Conservation (phyloP, 2,888 invertebrate species). For the Agapetus fuscipes region DNA sequence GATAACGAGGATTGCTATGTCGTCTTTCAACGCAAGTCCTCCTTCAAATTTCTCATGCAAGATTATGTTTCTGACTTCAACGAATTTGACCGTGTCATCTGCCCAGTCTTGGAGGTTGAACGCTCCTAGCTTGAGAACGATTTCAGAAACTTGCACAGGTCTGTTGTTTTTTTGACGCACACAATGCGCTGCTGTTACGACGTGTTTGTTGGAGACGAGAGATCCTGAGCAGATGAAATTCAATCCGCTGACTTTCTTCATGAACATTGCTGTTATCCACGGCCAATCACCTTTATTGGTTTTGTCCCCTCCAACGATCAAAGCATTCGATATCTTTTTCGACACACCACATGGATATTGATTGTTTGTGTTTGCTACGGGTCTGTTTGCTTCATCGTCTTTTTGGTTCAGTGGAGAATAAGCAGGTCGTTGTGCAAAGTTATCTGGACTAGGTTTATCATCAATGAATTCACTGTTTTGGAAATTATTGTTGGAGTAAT, state of each 20-base stretch:
- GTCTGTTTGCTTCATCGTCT: background rate
- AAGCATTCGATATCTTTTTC: conserved; percentile 21
- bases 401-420: background rate
- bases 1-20: conserved; percentile 26
- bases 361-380: background rate
- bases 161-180: conserved; percentile 18
- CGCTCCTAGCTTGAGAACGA: conserved; percentile 23
- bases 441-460: conserved; percentile 9
- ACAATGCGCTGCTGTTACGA: conserved; percentile 24
- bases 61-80: conserved; percentile 20
- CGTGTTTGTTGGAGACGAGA: conserved; percentile 28
- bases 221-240: conserved; percentile 33
- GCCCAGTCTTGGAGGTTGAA: conserved; percentile 23
- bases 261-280: conserved; percentile 32
- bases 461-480: too few species aligned
- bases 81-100: conserved; percentile 20
- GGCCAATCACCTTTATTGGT: conserved; percentile 31
- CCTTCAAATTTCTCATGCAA: conserved; percentile 23
- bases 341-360: conserved; percentile 18
- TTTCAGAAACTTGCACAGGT: conserved; percentile 21
- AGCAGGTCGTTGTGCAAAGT: conserved; percentile 1
- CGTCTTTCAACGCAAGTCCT: conserved; percentile 21
- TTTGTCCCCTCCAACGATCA: conserved; percentile 24
- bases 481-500: too few species aligned
- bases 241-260: conserved; percentile 23